A percentile compares a stretch with the other conserved stretches of the same genome.
Conservation (phyloP, 2,113 vertebrate species). For the Chloebia gouldiae region DNA sequence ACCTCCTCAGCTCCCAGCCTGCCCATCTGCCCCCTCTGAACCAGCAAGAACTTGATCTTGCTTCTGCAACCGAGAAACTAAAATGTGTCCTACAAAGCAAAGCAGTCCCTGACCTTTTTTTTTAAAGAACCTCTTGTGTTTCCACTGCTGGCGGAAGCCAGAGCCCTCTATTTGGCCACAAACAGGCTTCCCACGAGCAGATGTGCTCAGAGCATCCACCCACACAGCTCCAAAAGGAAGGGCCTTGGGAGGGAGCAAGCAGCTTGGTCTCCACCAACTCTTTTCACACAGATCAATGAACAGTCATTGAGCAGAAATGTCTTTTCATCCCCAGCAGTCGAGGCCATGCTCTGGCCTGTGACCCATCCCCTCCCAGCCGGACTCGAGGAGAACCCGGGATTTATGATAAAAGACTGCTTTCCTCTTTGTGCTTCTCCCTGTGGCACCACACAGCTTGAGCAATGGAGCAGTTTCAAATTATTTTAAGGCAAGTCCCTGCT, state of each 20-base stretch:
- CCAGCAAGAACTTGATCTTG: not conserved
- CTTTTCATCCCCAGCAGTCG: not conserved
- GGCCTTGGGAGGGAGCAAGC: not conserved
- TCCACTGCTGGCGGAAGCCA: not conserved
- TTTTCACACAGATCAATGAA: constrained; percentile 37
- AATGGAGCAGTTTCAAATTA: not conserved
- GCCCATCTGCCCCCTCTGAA: not conserved
- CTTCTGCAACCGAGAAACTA: not conserved
- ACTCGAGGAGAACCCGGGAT: fast-evolving
- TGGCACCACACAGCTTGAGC: not conserved
- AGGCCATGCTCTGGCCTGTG: not conserved
- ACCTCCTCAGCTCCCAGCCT: not conserved
- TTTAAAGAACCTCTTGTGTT: not conserved
- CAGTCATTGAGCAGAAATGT: not conserved
- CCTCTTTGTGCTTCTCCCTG: not conserved
- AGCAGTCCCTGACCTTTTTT: not conserved
- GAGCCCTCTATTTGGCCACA: not conserved
- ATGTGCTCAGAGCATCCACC: constrained; percentile 25
- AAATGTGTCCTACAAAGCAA: not conserved
- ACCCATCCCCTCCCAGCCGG: not conserved
- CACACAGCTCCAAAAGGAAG: not conserved
- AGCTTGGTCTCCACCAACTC: constrained; percentile 24
- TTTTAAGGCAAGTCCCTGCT: not conserved
- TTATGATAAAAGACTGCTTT: not conserved
- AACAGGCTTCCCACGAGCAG: constrained; percentile 32